Percentiles rank a stretch among this genome's conserved stretches.
These are phyloP conservation scores for Micrasema minimum DNA, from an alignment of 1,140 invertebrate species.

Conservation along the genomic window DNA sequence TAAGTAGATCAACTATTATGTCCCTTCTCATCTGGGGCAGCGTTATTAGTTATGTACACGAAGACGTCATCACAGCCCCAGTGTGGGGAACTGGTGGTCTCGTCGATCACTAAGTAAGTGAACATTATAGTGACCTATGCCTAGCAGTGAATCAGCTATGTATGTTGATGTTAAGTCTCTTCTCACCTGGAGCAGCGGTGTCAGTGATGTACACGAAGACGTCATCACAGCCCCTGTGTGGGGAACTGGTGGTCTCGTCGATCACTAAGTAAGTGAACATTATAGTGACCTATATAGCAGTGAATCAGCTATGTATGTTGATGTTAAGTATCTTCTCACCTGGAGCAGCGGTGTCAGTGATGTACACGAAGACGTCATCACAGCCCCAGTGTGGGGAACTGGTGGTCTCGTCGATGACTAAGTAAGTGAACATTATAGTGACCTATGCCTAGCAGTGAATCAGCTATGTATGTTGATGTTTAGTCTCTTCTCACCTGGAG, in stretches of 20 bases:
- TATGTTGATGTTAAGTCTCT: too few relatives aligned
- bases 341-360: conserved; percentile 80
- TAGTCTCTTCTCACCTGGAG: conserved; percentile 72
- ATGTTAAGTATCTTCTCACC: conserved; percentile 68
- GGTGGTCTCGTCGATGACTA: conserved; percentile 78
- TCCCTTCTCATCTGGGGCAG: conserved; percentile 72
- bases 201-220: conserved; percentile 83
- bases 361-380: conserved; percentile 81
- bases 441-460: too few relatives aligned
- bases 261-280: conserved; percentile 82
- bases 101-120: conserved; percentile 82
- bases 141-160: too few relatives aligned
- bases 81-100: conserved; percentile 68
- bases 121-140: too few relatives aligned
- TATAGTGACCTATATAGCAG: too few relatives aligned
- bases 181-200: conserved; percentile 77
- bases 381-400: conserved; percentile 71
- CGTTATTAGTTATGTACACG: conserved; percentile 82
- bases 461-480: too few relatives aligned
- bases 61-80: conserved; percentile 78
- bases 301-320: too few relatives aligned
- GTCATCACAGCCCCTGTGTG: conserved; percentile 74
- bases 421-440: conserved; percentile 82
- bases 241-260: conserved; percentile 73
- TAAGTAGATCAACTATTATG: too few relatives aligned